A percentile compares a stretch with the other conserved stretches of the same genome.
Conservation (phyloP, 2,797 vertebrate genomes). For the Chaunax sp. region DNA sequence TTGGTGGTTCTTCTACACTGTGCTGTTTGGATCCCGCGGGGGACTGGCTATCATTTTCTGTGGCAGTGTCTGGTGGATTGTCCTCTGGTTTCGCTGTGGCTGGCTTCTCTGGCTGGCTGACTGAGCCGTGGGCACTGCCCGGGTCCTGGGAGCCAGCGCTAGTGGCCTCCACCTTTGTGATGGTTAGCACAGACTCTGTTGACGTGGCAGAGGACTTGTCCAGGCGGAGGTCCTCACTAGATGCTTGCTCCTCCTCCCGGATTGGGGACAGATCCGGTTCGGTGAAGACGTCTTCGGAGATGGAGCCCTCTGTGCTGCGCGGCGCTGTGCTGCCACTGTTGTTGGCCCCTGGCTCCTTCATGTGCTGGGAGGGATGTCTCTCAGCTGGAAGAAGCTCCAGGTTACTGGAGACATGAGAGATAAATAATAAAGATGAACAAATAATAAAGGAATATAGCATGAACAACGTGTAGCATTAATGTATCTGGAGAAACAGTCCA, state of each 20-base stretch:
- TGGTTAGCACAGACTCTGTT: slow-evolving; percentile 90
- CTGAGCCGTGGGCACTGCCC: slow-evolving; percentile 31
- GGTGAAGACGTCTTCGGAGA: slow-evolving; percentile 98
- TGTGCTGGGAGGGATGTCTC: slow-evolving; percentile 87
- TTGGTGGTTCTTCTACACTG: slow-evolving; percentile 77
- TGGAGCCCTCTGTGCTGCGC: slow-evolving; percentile 91
- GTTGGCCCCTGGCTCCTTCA: slow-evolving; percentile 81
- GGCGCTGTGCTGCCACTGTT: slow-evolving; percentile 89
- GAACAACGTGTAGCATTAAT: too few relatives aligned
- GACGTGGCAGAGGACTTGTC: slow-evolving; percentile 90
- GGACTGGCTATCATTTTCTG: slow-evolving; percentile 65
- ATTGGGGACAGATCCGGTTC: slow-evolving; percentile 96
- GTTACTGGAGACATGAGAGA: slow-evolving; percentile 81
- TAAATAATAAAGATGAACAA: neutral
- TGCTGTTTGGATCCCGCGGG: slow-evolving; percentile 74
- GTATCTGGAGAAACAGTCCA: too few relatives aligned
- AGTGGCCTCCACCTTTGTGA: slow-evolving; percentile 76
- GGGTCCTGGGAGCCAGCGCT: slow-evolving; percentile 27
- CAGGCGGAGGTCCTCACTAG: slow-evolving; percentile 87
- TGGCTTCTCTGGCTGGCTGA: slow-evolving; percentile 45
- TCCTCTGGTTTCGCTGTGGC: slow-evolving; percentile 59
- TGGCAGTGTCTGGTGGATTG: slow-evolving; percentile 71
- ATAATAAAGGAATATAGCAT: neutral
- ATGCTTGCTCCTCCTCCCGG: slow-evolving; percentile 91
- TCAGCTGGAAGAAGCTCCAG: slow-evolving; percentile 87